These are phyloP conservation scores for Chirona hameri DNA, from an alignment of 2,888 invertebrate genomes.

Conservation along the genomic window DNA sequence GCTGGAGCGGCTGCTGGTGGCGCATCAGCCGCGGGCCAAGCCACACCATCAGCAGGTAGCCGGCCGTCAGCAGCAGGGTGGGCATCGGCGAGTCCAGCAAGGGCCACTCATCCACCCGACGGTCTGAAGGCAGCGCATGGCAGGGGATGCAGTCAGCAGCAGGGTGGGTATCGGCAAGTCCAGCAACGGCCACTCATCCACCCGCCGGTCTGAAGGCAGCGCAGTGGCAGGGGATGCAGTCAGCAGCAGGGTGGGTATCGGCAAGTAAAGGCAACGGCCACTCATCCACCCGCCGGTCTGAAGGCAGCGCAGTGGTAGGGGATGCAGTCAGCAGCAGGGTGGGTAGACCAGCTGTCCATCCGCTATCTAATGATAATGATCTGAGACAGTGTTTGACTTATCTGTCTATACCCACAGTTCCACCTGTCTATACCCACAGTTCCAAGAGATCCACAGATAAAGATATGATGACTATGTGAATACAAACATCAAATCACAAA, in stretches of 20 bases:
- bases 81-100: slow-evolving; percentile 76
- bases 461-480: no score
- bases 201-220: no score
- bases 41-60: slow-evolving; percentile 74
- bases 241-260: slow-evolving; percentile 66
- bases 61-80: slow-evolving; percentile 62
- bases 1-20: slow-evolving; percentile 66
- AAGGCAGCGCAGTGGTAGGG: background rate
- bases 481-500: no score
- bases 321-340: background rate
- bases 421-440: no score
- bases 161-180: background rate
- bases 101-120: slow-evolving; percentile 77
- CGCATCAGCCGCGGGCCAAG: slow-evolving; percentile 77
- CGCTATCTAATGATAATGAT: background rate
- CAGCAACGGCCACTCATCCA: background rate
- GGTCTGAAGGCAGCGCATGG: slow-evolving; percentile 51
- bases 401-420: background rate
- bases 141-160: background rate
- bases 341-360: background rate
- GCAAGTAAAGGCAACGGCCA: slow-evolving; percentile 82
- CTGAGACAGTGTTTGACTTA: no score
- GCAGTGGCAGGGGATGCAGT: no score
- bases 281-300: slow-evolving; percentile 71
- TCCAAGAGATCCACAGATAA: no score